Base-by-base conservation (phyloP, 2,888 invertebrate species). In the Tachina grossa region DNA sequence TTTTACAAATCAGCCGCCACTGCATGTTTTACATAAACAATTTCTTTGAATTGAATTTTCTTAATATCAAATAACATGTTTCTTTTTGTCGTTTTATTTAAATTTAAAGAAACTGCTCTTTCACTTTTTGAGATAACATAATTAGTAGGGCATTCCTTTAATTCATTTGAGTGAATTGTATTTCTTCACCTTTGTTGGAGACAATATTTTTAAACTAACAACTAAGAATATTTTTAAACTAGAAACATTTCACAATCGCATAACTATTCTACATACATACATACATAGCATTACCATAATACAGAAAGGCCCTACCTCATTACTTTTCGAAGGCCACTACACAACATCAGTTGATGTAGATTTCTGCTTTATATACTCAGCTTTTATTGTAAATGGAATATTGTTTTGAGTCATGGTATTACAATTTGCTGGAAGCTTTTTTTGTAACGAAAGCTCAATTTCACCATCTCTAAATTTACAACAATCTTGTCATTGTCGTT, bases 181-280 rank as follows among this genome's bases (percentile, higher is more conserved):
- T 49, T 49, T 51, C 10, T 72, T 10, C 61, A 39, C 31, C 57
- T 47, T 59, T 39, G 59, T 43, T 69, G n/a, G 14, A 59, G 47
- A 19, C 16, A 41, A 61, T 10, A 31, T 1, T 6, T 31, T 59
- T 39, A 57, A 45, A 16, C 39, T 19, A n/a, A n/a, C n/a, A n/a
- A n/a, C n/a, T n/a, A n/a, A n/a, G n/a, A n/a, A n/a, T n/a, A n/a
- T n/a, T n/a, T n/a, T n/a, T n/a, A n/a, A n/a, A 31, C 31, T 3
- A 63, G 31, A 79, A 53, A 39, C 13, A 11, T 19, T 69, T 69
- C 11, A 31, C n/a, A 69, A 22, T 69, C 9, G 31, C 31, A 61
- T 49, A 43, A 51, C 59, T 22, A 22, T 22, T 1, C 22, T 22
- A 22, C 22, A 22, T 22, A 22, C 22, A 22, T 22, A 2, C 22